Evolutionary conservation across 2,797 vertebrate genomes (phyloP).

Genomic region (Neosalanx taihuensis): DNA sequence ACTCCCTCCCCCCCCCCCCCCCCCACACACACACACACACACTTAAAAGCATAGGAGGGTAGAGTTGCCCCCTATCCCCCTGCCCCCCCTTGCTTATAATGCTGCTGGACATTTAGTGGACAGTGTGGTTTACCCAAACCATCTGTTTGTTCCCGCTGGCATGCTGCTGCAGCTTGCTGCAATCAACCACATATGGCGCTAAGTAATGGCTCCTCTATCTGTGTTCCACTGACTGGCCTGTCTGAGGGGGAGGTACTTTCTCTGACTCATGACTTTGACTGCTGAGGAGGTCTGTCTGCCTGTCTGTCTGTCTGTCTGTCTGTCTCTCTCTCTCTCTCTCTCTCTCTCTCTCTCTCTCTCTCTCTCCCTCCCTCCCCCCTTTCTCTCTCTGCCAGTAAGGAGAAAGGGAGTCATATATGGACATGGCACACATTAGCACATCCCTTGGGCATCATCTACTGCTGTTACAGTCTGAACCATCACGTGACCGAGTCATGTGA

Average conservation of each 20-base stretch:
- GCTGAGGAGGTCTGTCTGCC: slow-evolving; percentile 29
- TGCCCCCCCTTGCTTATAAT: slow-evolving; percentile 1
- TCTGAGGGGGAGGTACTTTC: slow-evolving; percentile 36
- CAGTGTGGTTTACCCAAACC: slow-evolving; percentile 33
- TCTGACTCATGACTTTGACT: slow-evolving; percentile 28
- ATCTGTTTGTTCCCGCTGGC: slow-evolving; percentile 41
- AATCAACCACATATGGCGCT: slow-evolving; percentile 49
- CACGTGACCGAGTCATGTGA: background rate
- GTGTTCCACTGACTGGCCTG: slow-evolving; percentile 36
- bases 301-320: too few species aligned
- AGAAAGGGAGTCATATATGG: slow-evolving; percentile 8
- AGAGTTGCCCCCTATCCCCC: background rate
- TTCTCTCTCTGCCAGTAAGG: slow-evolving; percentile 4
- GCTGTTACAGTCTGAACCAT: background rate
- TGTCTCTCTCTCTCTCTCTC: background rate
- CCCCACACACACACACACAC: background rate
- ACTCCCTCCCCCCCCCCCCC: background rate
- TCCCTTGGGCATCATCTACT: background rate
- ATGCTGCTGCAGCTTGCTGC: slow-evolving; percentile 35
- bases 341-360: background rate
- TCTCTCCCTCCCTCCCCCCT: background rate
- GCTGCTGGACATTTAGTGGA: slow-evolving; percentile 33
- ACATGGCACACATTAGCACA: slow-evolving; percentile 1
- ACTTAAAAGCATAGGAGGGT: background rate
- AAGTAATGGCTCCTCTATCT: slow-evolving; percentile 36